Evolutionary conservation across 2,113 vertebrate species (phyloP), one percentile per base, ranked within the genome.

Genomic region (Cariama cristata): DNA sequence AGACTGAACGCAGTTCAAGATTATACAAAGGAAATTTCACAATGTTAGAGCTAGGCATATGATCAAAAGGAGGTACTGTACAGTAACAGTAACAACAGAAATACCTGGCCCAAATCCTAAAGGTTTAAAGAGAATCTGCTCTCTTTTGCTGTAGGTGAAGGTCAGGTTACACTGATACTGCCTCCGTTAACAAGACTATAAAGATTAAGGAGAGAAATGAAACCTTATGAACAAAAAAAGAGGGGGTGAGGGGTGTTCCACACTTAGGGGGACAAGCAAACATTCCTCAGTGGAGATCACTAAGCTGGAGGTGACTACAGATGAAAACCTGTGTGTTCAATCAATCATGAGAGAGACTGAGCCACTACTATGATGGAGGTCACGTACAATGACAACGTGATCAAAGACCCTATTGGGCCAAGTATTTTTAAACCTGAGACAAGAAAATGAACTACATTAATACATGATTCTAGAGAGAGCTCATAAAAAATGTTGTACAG

Each of bases 211-310:
- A 84, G 27, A 62, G 15, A 63, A 84, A 63, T 74, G 7, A 68
- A 83, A 83, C n/a, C 27, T n/a, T 38, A 67, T 1, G 1, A n/a
- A 58, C 8, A 38, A 38, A 38, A 38, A 38, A 38, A 38, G 1
- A 4, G 28, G 15, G 9, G 9, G 5, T 15, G 18, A 8, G 32
- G 5, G 3, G 3, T 7, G 8, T 13, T 74, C 7, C 7, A 62
- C 13, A 8, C 28, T 79, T 56, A 40, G 4, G 3, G 9, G 10
- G 14, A 82, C 26, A 86, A 64, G 58, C 28, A 53, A 82, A 50
- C 24, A n/a, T 47, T 71, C 12, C 21, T 35, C 75, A 75, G 2
- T 45, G 44, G 17, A 64, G 32, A 80, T 69, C 58, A 74, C 40
- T 52, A 68, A 90, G 0, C 20, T 52, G 20, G 27, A 69, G 24